Evolutionary conservation across 2,113 vertebrate species (phyloP).

Genomic region (Protobothrops flavoviridis): DNA sequence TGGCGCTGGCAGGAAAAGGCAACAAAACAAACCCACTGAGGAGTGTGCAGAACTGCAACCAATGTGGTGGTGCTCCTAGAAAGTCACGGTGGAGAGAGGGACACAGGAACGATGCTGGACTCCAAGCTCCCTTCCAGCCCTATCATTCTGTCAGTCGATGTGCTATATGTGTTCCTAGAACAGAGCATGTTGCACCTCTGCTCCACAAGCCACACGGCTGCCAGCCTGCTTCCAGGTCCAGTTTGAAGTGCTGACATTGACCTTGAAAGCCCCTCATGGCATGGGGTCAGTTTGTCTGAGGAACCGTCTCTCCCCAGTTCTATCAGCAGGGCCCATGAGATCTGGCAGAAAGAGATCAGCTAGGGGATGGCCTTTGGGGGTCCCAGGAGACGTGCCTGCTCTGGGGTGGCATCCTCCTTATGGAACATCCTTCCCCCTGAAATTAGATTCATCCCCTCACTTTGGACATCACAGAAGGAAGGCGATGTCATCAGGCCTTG

Average conservation of each 20-base stretch:
- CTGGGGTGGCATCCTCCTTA: background rate
- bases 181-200: background rate
- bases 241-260: background rate
- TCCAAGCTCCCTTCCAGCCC: background rate
- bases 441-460: background rate
- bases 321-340: background rate
- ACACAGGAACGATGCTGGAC: background rate
- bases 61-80: too few species aligned
- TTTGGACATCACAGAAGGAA: background rate
- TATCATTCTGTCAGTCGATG: background rate
- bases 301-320: background rate
- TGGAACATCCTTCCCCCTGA: background rate
- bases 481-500: background rate
- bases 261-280: background rate
- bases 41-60: too few species aligned
- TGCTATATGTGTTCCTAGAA: too few species aligned
- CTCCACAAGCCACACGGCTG: background rate
- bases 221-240: background rate
- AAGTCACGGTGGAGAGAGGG: background rate
- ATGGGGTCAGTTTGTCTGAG: background rate
- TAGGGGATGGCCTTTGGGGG: background rate
- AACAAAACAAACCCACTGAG: background rate
- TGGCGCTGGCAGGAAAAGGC: slow-evolving; percentile 78
- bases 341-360: background rate
- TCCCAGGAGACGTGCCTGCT: background rate